Conservation (phyloP, 2,113 vertebrate species). For the Vulpes vulpes region DNA sequence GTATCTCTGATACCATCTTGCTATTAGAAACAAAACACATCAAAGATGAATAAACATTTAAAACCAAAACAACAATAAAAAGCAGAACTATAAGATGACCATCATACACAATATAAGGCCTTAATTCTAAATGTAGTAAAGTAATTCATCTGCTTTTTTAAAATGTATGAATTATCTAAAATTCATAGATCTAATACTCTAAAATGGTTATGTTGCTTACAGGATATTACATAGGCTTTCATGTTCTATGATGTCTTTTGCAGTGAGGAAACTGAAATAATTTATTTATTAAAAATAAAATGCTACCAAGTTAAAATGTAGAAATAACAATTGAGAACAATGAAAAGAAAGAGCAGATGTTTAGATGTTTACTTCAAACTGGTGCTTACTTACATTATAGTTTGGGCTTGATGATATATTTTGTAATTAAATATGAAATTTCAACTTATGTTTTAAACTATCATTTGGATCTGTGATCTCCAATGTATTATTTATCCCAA, state of each 20-base stretch:
- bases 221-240: background rate
- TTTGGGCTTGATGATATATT: background rate
- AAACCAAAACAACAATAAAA: conserved; percentile 80
- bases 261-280: background rate
- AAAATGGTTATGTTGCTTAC: conserved; percentile 2
- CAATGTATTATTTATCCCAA: background rate
- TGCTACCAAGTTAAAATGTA: background rate
- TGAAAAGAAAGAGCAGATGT: background rate
- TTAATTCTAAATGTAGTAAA: conserved; percentile 30
- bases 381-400: background rate
- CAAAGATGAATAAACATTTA: conserved; percentile 79
- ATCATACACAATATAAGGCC: background rate
- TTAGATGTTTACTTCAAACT: background rate
- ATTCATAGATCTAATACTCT: background rate
- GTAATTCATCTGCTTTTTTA: background rate
- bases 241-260: background rate
- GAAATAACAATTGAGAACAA: background rate
- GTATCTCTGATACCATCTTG: conserved; percentile 75
- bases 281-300: conserved; percentile 31
- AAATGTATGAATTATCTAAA: conserved; percentile 18
- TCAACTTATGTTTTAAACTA: background rate
- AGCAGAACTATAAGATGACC: background rate
- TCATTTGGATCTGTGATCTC: background rate
- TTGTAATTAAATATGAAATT: conserved; percentile 15
- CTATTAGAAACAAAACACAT: conserved; percentile 81